phyloP scores from a whole-genome alignment of 2,888 invertebrate species.

The Tetropium fuscum region DNA sequence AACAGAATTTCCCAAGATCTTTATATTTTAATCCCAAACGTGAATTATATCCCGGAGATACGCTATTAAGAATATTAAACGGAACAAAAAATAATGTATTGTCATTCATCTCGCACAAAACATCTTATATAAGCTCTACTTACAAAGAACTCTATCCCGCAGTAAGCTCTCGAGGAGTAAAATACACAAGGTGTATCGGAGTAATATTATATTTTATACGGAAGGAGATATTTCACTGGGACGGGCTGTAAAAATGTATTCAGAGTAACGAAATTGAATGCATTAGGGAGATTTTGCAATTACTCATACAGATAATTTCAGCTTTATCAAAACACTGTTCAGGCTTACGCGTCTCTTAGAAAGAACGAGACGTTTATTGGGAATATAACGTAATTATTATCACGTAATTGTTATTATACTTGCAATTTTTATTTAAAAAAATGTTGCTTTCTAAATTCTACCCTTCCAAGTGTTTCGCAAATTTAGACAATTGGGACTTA shows the following conservation, averaged over 20 bases:
- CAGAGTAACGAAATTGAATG: background rate
- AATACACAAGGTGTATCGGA: conserved; percentile 25
- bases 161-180: conserved; percentile 26
- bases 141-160: conserved; percentile 20
- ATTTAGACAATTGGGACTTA: too few species aligned
- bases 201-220: conserved; percentile 18
- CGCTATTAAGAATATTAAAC: conserved; percentile 29
- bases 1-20: conserved; percentile 12
- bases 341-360: too few species aligned
- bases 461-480: too few species aligned
- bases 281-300: conserved; percentile 9
- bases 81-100: conserved; percentile 20
- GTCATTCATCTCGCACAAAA: conserved; percentile 24
- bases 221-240: conserved; percentile 14
- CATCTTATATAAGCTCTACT: conserved; percentile 21
- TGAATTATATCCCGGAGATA: conserved; percentile 21
- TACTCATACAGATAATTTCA: background rate
- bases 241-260: conserved; percentile 22
- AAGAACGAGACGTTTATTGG: too few species aligned
- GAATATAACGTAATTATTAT: too few species aligned
- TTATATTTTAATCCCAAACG: conserved; percentile 25
- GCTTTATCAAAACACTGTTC: too few species aligned
- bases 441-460: too few species aligned
- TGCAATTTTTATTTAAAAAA: too few species aligned
- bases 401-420: too few species aligned